These are phyloP conservation scores for Microctenopoma lineatum DNA, from an alignment of 2,797 vertebrate genomes.

Conservation along the genomic window DNA sequence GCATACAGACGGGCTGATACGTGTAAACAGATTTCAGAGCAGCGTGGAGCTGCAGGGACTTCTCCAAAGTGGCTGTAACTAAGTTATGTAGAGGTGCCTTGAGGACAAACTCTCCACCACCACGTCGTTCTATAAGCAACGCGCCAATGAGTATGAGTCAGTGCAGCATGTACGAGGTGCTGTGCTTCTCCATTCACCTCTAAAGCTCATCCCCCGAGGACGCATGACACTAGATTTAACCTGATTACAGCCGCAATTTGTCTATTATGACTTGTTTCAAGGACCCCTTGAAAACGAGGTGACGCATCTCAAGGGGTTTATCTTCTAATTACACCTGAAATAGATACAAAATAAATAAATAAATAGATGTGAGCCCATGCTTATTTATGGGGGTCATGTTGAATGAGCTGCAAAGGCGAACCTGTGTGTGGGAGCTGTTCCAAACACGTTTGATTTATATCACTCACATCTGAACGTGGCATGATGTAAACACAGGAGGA, in stretches of 20 bases:
- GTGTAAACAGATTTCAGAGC: conserved; percentile 38
- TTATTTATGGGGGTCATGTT: conserved; percentile 3
- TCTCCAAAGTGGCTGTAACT: conserved; percentile 35
- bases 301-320: background rate
- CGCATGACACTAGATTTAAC: conserved; percentile 18
- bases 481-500: background rate
- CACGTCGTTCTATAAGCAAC: conserved; percentile 54
- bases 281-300: background rate
- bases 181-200: conserved; percentile 45
- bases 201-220: conserved; percentile 21
- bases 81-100: conserved; percentile 59
- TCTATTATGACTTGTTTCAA: conserved; percentile 9
- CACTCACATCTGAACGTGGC: background rate
- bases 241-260: conserved; percentile 12
- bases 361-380: background rate
- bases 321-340: background rate
- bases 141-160: conserved; percentile 40
- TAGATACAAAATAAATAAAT: background rate
- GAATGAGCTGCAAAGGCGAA: background rate
- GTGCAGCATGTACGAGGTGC: conserved; percentile 53
- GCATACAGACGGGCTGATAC: conserved; percentile 8
- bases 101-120: conserved; percentile 57
- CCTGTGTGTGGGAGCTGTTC: background rate
- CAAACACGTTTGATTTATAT: background rate
- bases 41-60: conserved; percentile 13